Base-by-base conservation (phyloP, 2,888 invertebrate genomes). In the Calameuta pallipes region DNA sequence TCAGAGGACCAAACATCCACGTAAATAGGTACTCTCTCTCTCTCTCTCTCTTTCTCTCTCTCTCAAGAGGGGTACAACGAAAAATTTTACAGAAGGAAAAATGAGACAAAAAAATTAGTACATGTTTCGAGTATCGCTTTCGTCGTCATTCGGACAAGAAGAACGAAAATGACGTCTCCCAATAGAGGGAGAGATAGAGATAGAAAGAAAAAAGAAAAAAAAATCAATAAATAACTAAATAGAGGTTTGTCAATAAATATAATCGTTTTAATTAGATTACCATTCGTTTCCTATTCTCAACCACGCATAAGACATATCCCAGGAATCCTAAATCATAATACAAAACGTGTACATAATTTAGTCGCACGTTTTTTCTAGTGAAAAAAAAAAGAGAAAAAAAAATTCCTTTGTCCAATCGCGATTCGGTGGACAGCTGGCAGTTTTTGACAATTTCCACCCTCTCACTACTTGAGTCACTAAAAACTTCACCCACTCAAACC, bases 1-100 rank as follows among this genome's bases (percentile, higher is more conserved):
- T 87, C 83, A 88, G 90, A 90, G 89, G 90, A 90, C 90, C 85
- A 89, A 90, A 89, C 88, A 88, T 84, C 82, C 82, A 85, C 82
- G 82, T 83, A 79, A 85, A 85, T 56, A 84, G 80, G 79, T 84
- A 82, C 82, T 75, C 80, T 69, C 33, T 33, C 36, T 36, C 36
- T 36, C 12, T 33, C 33, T 33, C 3, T 33, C 33, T 33, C 0
- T 33, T 4, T 33, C 33, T 33, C 33, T 33, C 4, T 33, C 33
- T 33, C 33, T 33, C 33, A 36, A 36, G 36, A 36, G 36, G 36
- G 36, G 3, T 36, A 36, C 12, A 36, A 36, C 36, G 36, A 36
- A 36, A 70, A 81, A 80, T 82, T 76, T 56, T 68, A 69, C 69
- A 68, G 78, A 78, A 76, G 69, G 35, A 75, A 68, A 30, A 71